These are phyloP conservation scores for Sinotaia quadrata DNA, from an alignment of 2,888 invertebrate species.

Conservation along the genomic window DNA sequence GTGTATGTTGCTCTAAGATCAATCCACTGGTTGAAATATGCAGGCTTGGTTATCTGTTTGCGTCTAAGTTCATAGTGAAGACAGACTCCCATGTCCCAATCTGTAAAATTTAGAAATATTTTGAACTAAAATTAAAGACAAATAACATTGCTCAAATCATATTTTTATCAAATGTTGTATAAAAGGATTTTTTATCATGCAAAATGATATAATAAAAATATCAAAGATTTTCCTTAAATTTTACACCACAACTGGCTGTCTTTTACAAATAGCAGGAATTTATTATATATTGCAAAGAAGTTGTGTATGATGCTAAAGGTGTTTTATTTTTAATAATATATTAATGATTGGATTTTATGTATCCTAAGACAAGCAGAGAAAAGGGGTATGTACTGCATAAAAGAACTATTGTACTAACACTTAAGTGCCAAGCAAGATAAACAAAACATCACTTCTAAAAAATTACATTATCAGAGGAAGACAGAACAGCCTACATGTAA, in stretches of 20 bases:
- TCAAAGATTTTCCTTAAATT: too few relatives aligned
- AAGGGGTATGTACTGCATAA: too few relatives aligned
- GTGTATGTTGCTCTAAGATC: conserved; percentile 76
- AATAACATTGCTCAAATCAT: background rate
- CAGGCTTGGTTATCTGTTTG: conserved; percentile 76
- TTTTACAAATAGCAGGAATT: too few relatives aligned
- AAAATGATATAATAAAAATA: too few relatives aligned
- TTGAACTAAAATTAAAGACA: background rate
- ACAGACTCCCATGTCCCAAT: conserved; percentile 79
- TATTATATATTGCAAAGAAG: too few relatives aligned
- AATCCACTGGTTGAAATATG: conserved; percentile 77
- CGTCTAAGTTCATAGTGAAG: conserved; percentile 77
- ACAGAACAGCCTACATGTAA: background rate
- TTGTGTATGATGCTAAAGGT: too few relatives aligned
- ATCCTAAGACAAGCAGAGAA: too few relatives aligned
- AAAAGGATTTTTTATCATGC: too few relatives aligned
- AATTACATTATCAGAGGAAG: background rate
- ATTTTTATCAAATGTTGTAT: background rate
- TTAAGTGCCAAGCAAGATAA: background rate
- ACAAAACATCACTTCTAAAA: background rate
- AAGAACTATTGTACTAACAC: background rate
- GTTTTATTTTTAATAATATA: too few relatives aligned
- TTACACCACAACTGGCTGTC: too few relatives aligned
- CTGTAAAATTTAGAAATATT: too few relatives aligned
- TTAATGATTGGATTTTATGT: too few relatives aligned